phyloP scores from a whole-genome alignment of 2,797 vertebrate species.

The Hydrocynus forskahlii region DNA sequence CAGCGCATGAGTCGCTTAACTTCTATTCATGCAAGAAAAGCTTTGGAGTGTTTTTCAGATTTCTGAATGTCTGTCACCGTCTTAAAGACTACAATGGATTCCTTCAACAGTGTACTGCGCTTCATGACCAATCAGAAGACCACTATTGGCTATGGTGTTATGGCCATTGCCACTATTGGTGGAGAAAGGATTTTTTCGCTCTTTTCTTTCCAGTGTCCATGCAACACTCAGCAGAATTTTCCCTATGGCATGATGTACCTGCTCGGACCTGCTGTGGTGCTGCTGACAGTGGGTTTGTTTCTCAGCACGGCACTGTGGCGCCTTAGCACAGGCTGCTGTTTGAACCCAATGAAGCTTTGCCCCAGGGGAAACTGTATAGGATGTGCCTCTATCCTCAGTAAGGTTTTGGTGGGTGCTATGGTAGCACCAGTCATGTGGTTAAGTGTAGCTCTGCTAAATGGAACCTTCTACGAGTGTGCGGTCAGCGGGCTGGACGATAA shows the following conservation, averaged over 20 bases:
- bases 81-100: conserved; percentile 79
- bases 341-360: conserved; percentile 85
- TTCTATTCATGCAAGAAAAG: not conserved
- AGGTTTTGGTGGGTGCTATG: conserved; percentile 79
- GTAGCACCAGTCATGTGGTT: conserved; percentile 93
- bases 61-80: not conserved
- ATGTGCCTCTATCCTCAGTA: conserved; percentile 75
- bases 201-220: conserved; percentile 92
- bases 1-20: not conserved
- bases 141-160: conserved; percentile 90
- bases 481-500: conserved; percentile 85
- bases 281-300: conserved; percentile 85
- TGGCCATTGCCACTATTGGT: conserved; percentile 90
- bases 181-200: conserved; percentile 88
- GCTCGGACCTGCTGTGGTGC: conserved; percentile 85
- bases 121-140: conserved; percentile 86
- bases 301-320: conserved; percentile 84
- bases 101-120: conserved; percentile 80
- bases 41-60: not conserved
- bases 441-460: conserved; percentile 90
- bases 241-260: conserved; percentile 87
- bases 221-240: conserved; percentile 84
- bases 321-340: conserved; percentile 91
- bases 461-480: conserved; percentile 91
- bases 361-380: conserved; percentile 74